phyloP scores from a whole-genome alignment of 1,140 invertebrate genomes.

The Chlorops oryzae region DNA sequence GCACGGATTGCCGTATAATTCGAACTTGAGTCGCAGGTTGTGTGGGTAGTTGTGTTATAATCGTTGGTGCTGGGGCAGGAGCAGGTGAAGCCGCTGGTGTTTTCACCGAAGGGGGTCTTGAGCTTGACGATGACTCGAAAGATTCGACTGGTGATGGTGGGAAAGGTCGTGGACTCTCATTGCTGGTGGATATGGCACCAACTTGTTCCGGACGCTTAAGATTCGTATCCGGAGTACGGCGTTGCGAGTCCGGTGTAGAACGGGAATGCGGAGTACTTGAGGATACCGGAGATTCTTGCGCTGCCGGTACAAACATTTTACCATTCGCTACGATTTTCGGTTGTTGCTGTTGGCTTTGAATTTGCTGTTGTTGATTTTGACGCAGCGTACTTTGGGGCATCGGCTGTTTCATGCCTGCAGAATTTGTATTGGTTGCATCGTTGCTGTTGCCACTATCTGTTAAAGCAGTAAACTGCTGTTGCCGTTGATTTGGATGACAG shows the following conservation, averaged over 20 bases:
- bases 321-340: slow-evolving; percentile 22
- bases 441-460: too few relatives aligned
- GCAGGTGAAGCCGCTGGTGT: slow-evolving; percentile 14
- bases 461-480: too few relatives aligned
- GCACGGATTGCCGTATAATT: slow-evolving; percentile 12
- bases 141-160: slow-evolving; percentile 38
- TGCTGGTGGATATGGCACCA: slow-evolving; percentile 44
- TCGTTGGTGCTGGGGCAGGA: slow-evolving; percentile 16
- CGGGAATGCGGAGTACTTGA: slow-evolving; percentile 28
- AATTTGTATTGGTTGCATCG: too few relatives aligned
- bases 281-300: slow-evolving; percentile 44
- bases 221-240: not conserved
- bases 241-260: slow-evolving; percentile 24
- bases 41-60: slow-evolving; percentile 56
- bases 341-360: slow-evolving; percentile 20
- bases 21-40: slow-evolving; percentile 15
- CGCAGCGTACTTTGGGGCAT: not conserved
- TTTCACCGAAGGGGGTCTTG: slow-evolving; percentile 12
- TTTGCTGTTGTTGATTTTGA: slow-evolving; percentile 12
- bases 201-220: slow-evolving; percentile 39
- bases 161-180: slow-evolving; percentile 39
- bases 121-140: slow-evolving; percentile 26
- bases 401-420: not conserved
- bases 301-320: slow-evolving; percentile 27
- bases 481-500: too few relatives aligned